phyloP scores from a whole-genome alignment of 2,113 vertebrate species.

The Manacus vitellinus region DNA sequence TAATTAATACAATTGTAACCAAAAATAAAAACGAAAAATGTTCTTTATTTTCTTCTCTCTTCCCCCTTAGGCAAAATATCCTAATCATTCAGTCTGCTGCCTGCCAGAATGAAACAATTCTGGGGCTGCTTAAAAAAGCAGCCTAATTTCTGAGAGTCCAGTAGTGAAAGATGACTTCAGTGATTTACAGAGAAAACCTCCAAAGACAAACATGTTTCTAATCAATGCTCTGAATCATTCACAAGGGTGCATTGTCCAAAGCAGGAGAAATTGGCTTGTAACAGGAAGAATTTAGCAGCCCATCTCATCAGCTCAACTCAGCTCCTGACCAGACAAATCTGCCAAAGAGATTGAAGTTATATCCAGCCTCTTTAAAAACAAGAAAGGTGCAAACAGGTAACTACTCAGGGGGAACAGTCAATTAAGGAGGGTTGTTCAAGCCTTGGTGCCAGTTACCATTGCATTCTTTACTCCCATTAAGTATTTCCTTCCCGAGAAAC shows the following conservation, averaged over 20 bases:
- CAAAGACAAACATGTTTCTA: constrained; percentile 28
- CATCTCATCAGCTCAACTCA: not conserved
- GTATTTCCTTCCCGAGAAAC: not conserved
- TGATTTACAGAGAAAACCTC: constrained; percentile 20
- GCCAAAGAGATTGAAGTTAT: not conserved
- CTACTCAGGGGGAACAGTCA: not conserved
- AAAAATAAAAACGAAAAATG: not conserved
- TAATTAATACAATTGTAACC: not conserved
- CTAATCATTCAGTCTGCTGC: not conserved
- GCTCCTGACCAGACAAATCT: not conserved
- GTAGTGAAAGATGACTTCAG: not conserved
- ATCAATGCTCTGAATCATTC: constrained; percentile 29
- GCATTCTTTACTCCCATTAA: not conserved
- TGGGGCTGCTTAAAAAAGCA: not conserved
- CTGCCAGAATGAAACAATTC: not conserved
- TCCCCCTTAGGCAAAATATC: not conserved
- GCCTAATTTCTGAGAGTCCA: not conserved
- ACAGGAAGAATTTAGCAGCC: not conserved
- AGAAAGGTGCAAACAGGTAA: not conserved
- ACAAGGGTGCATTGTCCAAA: not conserved
- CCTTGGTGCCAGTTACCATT: not conserved
- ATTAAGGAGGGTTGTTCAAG: not conserved
- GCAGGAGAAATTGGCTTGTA: not conserved
- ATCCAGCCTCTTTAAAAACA: not conserved
- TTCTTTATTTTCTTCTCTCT: not conserved